phyloP scores from a whole-genome alignment of 2,888 invertebrate genomes.

The Brachypterus glaber region DNA sequence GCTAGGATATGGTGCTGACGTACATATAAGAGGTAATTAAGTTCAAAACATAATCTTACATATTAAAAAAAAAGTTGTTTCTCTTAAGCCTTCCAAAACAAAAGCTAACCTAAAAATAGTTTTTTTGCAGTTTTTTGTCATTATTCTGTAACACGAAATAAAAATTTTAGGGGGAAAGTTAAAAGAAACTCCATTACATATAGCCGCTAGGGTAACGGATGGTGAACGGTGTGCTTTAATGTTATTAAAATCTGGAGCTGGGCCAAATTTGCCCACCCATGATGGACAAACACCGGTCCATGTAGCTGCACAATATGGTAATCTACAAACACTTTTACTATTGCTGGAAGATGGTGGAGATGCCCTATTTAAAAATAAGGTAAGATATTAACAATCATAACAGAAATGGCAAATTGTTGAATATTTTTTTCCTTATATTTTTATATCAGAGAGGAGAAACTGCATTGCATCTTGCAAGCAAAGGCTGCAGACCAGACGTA shows the following conservation, averaged over 20 bases:
- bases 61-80: too few relatives aligned
- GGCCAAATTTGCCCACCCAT: constrained; percentile 89
- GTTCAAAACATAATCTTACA: too few relatives aligned
- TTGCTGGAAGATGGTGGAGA: constrained; percentile 92
- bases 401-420: background rate
- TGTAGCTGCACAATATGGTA: constrained; percentile 88
- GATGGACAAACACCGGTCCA: constrained; percentile 97
- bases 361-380: constrained; percentile 84
- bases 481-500: constrained; percentile 75
- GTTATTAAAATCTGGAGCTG: constrained; percentile 95
- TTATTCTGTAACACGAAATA: too few relatives aligned
- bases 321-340: constrained; percentile 73
- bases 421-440: constrained; percentile 2
- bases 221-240: constrained; percentile 92
- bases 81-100: too few relatives aligned
- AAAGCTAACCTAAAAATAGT: too few relatives aligned
- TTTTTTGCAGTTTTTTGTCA: too few relatives aligned
- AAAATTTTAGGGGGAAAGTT: constrained; percentile 59
- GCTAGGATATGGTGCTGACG: constrained; percentile 93
- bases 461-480: constrained; percentile 87
- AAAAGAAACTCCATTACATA: constrained; percentile 92
- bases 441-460: constrained; percentile 78
- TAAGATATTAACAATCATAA: constrained; percentile 32
- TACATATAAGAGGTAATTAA: constrained; percentile 75
- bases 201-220: constrained; percentile 88